Evolutionary conservation across 1,140 invertebrate genomes (phyloP), one percentile per base, ranked within the genome.

Genomic region (Aphidius ervi): DNA sequence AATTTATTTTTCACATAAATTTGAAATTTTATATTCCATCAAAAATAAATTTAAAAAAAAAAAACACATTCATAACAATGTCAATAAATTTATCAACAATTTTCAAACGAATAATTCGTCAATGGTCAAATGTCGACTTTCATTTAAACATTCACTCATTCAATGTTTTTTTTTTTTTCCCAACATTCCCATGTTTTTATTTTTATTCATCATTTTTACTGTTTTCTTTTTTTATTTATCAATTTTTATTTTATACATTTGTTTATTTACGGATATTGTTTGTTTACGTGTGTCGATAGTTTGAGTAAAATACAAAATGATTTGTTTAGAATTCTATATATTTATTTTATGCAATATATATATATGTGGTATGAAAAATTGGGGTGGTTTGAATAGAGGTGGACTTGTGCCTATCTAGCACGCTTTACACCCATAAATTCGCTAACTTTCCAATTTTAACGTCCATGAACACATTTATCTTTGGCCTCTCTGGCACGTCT

Each of bases 381-480:
- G 23, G 4, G 4, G 23, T 31, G 23, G 23, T 31, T 31, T 31
- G 23, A 55, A 46, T 41, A 45, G 6, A 56, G 31, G 56, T 50
- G 57, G 62, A 47, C 42, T 60, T 46, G 39, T 59, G 59, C 55
- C 63, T 65, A 68, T 68, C 62, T 59, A 63, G 46, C 60, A 56
- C 61, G 63, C 49, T 63, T 69, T 58, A 60, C 58, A 63, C 58
- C 60, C 63, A 69, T 70, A 69, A 73, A 71, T 73, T 66, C 64
- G 60, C 55, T 53, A 60, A 63, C 63, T 68, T 68, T 68, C 67
- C 70, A 68, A 73, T 71, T 71, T 73, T 65, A 67, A 71, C 65
- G 49, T 55, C 62, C 62, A 59, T 54, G 55, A 52, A 60, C 65
- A 54, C 67, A 67, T 73, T 68, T 68, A 68, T 73, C 67, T 68